Evolutionary conservation across 1,140 invertebrate genomes (phyloP), one percentile per base, ranked within the genome.

Genomic region (Metopolophium dirhodum): DNA sequence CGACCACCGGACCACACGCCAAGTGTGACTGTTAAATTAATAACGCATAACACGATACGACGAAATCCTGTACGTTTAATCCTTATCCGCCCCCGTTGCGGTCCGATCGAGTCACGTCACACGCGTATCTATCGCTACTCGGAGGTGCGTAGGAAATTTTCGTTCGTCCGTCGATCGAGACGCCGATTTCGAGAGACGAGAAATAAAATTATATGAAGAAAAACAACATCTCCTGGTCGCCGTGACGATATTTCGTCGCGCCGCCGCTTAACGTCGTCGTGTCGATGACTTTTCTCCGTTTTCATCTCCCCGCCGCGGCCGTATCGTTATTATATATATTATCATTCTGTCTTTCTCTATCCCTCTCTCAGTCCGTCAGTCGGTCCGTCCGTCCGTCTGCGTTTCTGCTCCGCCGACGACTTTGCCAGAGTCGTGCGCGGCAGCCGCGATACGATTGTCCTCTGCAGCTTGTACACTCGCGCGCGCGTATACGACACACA

Each of bases 1-100:
- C 89, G 89, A 90, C 89, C 41, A 41, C 41, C 41, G 41, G 45
- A 47, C 45, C 89, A 90, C 89, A 90, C 89, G 57, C 89, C 54
- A 61, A 61, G 54, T 61, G 54, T 45, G 89, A 90, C 54, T 90
- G 30, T 61, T 45, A 90, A 45, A 68, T 68, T 68, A 90, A 35
- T n/a, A 68, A 41, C 9, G n/a, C 23, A 35, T n/a, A 68, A 41
- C 9, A 20, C 23, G 45, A 68, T 45, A 68, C 37, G 37, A 68
- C 41, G 26, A 68, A 45, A 90, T 61, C 89, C 30, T 77, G n/a
- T 18, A 26, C 61, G 61, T 35, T 77, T 57, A 68, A 68, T 68
- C 54, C 57, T 68, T 30, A 77, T 35, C 54, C 89, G 23, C 54
- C 54, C 37, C 23, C 35, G 88, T 57, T 14, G 61, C 9, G 9